Conservation (phyloP, 2,888 invertebrate species). For the Omphaloscelis lunosa region DNA sequence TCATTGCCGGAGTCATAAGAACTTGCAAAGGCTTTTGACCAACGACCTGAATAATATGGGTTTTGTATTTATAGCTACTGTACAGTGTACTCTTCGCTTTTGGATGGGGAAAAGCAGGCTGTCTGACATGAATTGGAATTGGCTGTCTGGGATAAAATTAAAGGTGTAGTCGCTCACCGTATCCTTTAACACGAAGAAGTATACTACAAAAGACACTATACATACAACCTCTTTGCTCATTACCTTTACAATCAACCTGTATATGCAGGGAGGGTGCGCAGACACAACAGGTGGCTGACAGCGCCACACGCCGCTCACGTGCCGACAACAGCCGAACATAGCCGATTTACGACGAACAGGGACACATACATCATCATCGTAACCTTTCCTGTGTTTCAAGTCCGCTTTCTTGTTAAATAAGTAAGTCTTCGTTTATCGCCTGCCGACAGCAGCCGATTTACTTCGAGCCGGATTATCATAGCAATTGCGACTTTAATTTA, state of each 20-base stretch:
- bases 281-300: slow-evolving; percentile 76
- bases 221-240: not conserved
- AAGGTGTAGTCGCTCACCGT: not conserved
- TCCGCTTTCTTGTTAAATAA: slow-evolving; percentile 9
- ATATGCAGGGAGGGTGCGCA: slow-evolving; percentile 68
- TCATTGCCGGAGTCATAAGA: slow-evolving; percentile 3
- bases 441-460: slow-evolving; percentile 53
- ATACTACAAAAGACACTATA: not conserved
- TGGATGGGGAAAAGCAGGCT: not conserved
- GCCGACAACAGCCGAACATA: slow-evolving; percentile 60
- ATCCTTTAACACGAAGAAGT: not conserved
- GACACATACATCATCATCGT: slow-evolving; percentile 35
- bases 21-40: slow-evolving; percentile 9
- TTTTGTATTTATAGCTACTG: not conserved
- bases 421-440: slow-evolving; percentile 48
- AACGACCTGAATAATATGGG: not conserved
- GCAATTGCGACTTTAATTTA: too few species aligned
- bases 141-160: not conserved
- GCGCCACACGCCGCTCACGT: slow-evolving; percentile 71
- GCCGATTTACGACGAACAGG: slow-evolving; percentile 48
- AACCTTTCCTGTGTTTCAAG: slow-evolving; percentile 39
- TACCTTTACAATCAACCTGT: slow-evolving; percentile 68
- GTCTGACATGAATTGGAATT: not conserved
- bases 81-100: not conserved
- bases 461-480: not conserved